Percentiles rank a stretch among this genome's conserved stretches.
Evolutionary conservation across 1,140 invertebrate genomes (phyloP).

Genomic region (Lerema accius): DNA sequence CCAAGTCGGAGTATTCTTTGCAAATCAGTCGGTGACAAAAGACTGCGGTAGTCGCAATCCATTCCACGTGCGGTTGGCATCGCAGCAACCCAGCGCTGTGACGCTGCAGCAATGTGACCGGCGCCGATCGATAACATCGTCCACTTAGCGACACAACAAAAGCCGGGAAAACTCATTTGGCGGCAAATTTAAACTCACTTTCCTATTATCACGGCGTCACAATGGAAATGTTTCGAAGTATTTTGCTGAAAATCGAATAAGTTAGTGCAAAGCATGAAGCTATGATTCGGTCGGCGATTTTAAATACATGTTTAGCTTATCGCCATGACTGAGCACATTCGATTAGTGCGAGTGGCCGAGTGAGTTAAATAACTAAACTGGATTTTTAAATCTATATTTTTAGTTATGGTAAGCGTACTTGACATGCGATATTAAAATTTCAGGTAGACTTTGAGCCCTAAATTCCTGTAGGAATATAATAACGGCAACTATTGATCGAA

Average conservation of each 20-base stretch:
- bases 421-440: constrained; percentile 3
- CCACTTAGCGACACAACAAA: constrained; percentile 44
- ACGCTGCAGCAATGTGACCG: constrained; percentile 63
- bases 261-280: constrained; percentile 21
- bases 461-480: no score
- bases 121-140: constrained; percentile 66
- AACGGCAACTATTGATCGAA: no score
- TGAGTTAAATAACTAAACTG: constrained; percentile 36
- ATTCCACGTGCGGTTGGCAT: constrained; percentile 51
- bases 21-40: constrained; percentile 59
- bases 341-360: constrained; percentile 39
- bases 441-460: no score
- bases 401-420: neutral
- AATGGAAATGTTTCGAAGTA: constrained; percentile 46
- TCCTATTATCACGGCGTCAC: constrained; percentile 36
- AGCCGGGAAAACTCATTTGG: constrained; percentile 61
- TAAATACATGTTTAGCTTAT: constrained; percentile 41
- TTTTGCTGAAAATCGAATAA: constrained; percentile 44
- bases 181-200: constrained; percentile 63
- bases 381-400: constrained; percentile 9
- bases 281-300: constrained; percentile 31
- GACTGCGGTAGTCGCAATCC: constrained; percentile 50
- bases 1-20: constrained; percentile 59
- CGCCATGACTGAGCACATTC: constrained; percentile 54
- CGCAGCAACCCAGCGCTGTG: constrained; percentile 24